Evolutionary conservation across 2,113 vertebrate genomes (phyloP).

Genomic region (Atlantisia rogersi): DNA sequence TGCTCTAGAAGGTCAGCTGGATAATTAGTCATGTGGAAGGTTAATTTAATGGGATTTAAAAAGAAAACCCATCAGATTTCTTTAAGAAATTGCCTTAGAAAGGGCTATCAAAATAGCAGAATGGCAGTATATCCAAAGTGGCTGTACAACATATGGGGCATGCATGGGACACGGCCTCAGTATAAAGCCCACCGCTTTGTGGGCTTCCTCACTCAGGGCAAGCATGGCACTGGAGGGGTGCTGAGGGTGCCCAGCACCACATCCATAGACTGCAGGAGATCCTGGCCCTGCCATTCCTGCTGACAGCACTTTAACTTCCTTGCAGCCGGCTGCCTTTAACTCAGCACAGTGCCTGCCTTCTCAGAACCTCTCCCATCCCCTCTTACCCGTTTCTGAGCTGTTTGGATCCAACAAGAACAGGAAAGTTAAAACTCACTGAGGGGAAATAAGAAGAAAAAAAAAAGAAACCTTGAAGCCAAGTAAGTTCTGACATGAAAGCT

Average conservation of each 20-base stretch:
- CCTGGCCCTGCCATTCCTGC: not conserved
- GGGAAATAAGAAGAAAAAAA: not conserved
- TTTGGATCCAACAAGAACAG: not conserved
- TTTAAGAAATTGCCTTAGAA: not conserved
- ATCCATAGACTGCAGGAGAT: not conserved
- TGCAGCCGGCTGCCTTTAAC: not conserved
- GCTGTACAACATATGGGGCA: not conserved
- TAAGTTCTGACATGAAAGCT: conserved; percentile 4
- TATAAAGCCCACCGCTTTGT: not conserved
- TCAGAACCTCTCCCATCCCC: not conserved
- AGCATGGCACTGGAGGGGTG: not conserved
- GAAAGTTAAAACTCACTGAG: not conserved
- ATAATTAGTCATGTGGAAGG: not conserved
- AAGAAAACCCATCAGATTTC: not conserved
- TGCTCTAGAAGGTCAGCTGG: not conserved
- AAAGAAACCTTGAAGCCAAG: not conserved
- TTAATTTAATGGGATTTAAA: not conserved
- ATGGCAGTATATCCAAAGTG: not conserved
- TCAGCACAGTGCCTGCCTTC: not conserved
- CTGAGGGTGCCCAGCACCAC: not conserved
- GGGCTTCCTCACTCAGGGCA: no score
- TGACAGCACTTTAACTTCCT: not conserved
- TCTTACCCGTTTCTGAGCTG: not conserved
- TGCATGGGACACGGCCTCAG: not conserved
- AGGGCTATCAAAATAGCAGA: not conserved